These are phyloP conservation scores for Ailuropoda melanoleuca DNA, from an alignment of 2,113 vertebrate species.

Conservation along the genomic window DNA sequence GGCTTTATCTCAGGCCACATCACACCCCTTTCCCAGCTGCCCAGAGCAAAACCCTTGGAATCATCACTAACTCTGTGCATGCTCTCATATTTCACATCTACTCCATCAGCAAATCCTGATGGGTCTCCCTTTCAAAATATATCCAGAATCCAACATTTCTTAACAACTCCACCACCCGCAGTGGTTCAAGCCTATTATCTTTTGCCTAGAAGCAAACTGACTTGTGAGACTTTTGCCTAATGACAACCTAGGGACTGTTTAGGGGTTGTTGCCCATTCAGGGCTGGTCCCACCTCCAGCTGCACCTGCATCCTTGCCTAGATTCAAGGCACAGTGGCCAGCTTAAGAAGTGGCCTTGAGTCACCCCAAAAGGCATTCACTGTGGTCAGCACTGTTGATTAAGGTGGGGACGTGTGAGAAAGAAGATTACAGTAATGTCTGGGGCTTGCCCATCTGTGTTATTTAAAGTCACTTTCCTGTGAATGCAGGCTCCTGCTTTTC, in stretches of 20 bases:
- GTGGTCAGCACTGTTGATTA: constrained; percentile 27
- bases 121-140: not conserved
- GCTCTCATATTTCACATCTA: not conserved
- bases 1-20: not conserved
- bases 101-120: not conserved
- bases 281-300: not conserved
- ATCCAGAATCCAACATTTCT: not conserved
- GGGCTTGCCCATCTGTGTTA: constrained; percentile 24
- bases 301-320: not conserved
- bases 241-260: not conserved
- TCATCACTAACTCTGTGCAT: not conserved
- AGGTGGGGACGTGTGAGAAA: constrained; percentile 54
- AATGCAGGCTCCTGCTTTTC: constrained; percentile 5
- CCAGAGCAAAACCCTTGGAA: not conserved
- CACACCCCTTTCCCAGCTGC: not conserved
- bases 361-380: not conserved
- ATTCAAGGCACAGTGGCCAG: not conserved
- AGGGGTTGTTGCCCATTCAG: not conserved
- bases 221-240: not conserved
- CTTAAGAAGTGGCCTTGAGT: constrained; percentile 36
- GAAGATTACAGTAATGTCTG: constrained; percentile 13
- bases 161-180: not conserved
- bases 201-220: not conserved
- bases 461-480: constrained; percentile 29
- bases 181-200: not conserved